Conservation (phyloP, 64 coral and sea anemone species). For the Catalaphyllia jardinei region DNA sequence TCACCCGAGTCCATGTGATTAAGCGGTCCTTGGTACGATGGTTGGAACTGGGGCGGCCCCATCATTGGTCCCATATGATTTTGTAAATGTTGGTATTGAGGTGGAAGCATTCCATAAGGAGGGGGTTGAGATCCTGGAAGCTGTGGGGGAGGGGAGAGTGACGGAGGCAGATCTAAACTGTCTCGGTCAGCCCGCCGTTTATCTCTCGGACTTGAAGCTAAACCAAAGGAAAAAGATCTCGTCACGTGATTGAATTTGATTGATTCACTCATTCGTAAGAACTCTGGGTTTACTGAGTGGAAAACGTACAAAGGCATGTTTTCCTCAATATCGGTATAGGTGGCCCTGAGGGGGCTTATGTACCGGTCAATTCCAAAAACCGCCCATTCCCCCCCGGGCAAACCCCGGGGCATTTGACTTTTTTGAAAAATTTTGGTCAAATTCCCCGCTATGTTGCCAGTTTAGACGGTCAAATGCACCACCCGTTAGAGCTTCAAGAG, state of each 20-base stretch:
- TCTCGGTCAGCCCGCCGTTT: conserved; percentile 81
- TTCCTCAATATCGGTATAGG: too few species aligned
- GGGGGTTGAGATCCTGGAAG: conserved; percentile 86
- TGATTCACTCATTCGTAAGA: too few species aligned
- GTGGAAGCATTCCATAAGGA: conserved; percentile 73
- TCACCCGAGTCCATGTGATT: conserved; percentile 81
- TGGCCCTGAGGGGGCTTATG: too few species aligned
- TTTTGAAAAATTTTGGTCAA: too few species aligned
- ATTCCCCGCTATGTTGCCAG: too few species aligned
- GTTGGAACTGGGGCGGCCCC: conserved; percentile 65
- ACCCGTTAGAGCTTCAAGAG: too few species aligned
- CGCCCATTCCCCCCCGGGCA: too few species aligned
- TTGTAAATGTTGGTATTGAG: conserved; percentile 84
- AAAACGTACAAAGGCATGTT: background rate
- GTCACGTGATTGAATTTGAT: too few species aligned
- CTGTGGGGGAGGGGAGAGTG: conserved; percentile 60
- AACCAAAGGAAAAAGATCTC: background rate
- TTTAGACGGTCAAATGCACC: too few species aligned
- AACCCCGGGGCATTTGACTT: too few species aligned
- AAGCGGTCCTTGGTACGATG: conserved; percentile 62
- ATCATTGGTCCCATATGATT: conserved; percentile 92
- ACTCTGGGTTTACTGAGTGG: background rate
- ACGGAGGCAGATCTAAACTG: conserved; percentile 64
- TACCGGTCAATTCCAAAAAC: too few species aligned
- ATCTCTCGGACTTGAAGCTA: conserved; percentile 88